A percentile compares a stretch with the other conserved stretches of the same genome.
phyloP scores from a whole-genome alignment of 2,797 vertebrate genomes.

The Malurus leucopterus region DNA sequence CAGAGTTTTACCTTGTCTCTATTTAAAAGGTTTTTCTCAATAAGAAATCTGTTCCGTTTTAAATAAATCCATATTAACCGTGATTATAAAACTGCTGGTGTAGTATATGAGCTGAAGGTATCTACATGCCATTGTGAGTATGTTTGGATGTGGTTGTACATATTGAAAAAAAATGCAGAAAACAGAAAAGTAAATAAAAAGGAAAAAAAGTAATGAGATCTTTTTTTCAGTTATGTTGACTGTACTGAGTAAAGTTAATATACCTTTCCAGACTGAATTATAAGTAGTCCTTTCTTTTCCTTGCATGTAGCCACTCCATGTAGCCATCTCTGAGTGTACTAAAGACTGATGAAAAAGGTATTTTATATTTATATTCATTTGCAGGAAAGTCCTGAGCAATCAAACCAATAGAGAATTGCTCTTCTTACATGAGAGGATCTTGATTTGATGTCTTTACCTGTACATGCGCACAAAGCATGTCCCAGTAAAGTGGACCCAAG shows the following conservation, averaged over 20 bases:
- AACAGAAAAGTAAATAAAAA: not conserved
- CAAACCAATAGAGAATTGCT: not conserved
- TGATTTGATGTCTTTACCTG: not conserved
- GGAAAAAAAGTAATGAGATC: not conserved
- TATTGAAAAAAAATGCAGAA: not conserved
- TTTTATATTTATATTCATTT: not conserved
- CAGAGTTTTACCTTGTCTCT: not conserved
- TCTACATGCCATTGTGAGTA: not conserved
- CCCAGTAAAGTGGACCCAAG: not conserved
- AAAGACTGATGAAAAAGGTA: not conserved
- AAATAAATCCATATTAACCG: not conserved
- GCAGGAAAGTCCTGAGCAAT: not conserved
- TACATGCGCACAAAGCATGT: accelerated
- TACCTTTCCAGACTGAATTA: not conserved
- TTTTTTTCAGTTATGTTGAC: not conserved
- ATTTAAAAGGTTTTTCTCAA: not conserved
- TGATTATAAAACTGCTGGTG: not conserved
- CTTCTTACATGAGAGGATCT: not conserved
- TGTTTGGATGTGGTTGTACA: not conserved
- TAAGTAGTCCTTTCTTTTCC: not conserved
- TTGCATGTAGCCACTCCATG: not conserved
- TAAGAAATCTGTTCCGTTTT: not conserved
- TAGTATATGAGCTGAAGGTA: not conserved
- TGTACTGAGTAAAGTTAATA: not conserved
- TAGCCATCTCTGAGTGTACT: not conserved